Conservation (phyloP, 2,113 vertebrate species). For the Saguinus imperator region DNA sequence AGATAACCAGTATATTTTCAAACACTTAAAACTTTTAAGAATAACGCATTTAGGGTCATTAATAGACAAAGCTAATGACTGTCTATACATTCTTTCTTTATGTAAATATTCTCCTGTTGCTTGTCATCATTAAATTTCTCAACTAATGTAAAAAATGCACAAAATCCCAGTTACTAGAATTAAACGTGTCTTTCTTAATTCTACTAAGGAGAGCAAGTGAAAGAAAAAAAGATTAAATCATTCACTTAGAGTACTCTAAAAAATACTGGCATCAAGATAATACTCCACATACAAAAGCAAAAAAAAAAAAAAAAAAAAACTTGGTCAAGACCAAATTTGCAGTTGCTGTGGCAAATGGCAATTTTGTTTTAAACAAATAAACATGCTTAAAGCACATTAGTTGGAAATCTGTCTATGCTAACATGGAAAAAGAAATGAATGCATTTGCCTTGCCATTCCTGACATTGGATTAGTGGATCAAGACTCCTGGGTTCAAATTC, state of each 20-base stretch:
- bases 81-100: no score
- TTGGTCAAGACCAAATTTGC: neutral
- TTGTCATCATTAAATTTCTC: no score
- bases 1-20: no score
- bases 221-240: no score
- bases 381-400: neutral
- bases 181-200: no score
- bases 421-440: neutral
- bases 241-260: neutral
- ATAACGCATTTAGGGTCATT: no score
- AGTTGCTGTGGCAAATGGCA: neutral
- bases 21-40: no score
- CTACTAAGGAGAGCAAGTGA: no score
- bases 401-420: neutral
- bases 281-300: neutral
- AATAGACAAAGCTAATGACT: no score
- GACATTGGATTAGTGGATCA: neutral
- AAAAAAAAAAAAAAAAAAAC: neutral
- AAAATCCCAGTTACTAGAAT: no score
- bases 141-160: no score
- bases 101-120: no score
- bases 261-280: neutral
- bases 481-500: neutral
- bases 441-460: neutral
- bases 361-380: neutral